phyloP scores from a whole-genome alignment of 2,888 invertebrate genomes.

The Meteorus colon region DNA sequence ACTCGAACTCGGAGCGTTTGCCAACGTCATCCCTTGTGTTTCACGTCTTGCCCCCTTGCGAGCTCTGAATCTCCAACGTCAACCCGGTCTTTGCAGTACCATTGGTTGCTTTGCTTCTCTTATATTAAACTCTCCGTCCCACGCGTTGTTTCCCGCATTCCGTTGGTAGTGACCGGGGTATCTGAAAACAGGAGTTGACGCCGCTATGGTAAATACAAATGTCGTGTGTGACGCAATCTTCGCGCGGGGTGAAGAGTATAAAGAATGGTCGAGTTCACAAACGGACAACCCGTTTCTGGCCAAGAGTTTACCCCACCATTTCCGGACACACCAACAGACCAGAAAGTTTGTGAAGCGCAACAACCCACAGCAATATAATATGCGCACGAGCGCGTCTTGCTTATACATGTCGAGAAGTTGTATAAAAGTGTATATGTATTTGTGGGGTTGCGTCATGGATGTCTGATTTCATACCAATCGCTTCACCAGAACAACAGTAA shows the following conservation, averaged over 20 bases:
- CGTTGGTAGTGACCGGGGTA: conserved; percentile 45
- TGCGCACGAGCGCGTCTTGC: background rate
- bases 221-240: conserved; percentile 65
- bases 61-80: conserved; percentile 33
- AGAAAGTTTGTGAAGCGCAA: conserved; percentile 70
- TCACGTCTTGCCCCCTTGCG: conserved; percentile 30
- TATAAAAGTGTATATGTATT: background rate
- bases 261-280: conserved; percentile 63
- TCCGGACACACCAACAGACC: conserved; percentile 55
- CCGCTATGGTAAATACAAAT: conserved; percentile 62
- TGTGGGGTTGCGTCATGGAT: background rate
- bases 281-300: conserved; percentile 7
- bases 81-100: background rate
- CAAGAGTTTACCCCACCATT: conserved; percentile 36
- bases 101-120: conserved; percentile 34
- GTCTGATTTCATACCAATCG: background rate
- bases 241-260: conserved; percentile 60
- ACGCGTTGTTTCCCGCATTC: conserved; percentile 40
- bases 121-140: conserved; percentile 25
- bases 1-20: conserved; percentile 57
- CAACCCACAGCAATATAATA: conserved; percentile 68
- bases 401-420: no score
- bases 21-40: conserved; percentile 40
- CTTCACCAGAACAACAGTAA: background rate
- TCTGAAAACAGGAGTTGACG: conserved; percentile 56